Base-by-base conservation (phyloP, 2,888 invertebrate genomes). In the Acleris sparsana region DNA sequence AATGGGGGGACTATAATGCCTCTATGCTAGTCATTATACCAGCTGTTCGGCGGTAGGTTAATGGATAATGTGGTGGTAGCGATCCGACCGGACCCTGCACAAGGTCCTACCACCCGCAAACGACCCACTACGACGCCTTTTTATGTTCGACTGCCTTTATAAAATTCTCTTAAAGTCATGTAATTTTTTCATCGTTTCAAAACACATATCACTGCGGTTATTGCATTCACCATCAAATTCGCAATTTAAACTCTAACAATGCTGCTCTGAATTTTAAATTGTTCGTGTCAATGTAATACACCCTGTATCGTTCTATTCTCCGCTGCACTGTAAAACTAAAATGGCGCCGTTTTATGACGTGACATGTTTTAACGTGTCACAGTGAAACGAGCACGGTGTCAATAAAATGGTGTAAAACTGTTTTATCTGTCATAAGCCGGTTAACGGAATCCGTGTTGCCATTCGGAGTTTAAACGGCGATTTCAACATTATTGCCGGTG, bases 351-450 rank as follows among this genome's bases (percentile, higher is more conserved):
- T 70, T 64, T 69, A 69, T 71, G 69, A 67, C 63, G 58, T 69
- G 64, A 65, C 63, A 44, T 61, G 62, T 61, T 71, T 70, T 69
- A 71, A 69, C 68, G 67, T 56, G 64, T 64, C 69, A 72, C 72
- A 71, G 66, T 56, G 43, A 51, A 62, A 29, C 53, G 63, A 53
- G 43, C 53, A 53, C 25, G 59, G 69, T 76, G 74, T 70, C 72
- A 70, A 73, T 76, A 73, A 75, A 76, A 73, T 59, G 71, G 69
- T 70, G 70, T 70, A 71, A 75, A 72, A 71, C 72, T 66, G 69
- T 72, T 74, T 73, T 68, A 73, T 70, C 67, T 69, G 69, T 70
- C 68, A 70, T 76, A 69, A 75, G 73, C 72, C 53, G 65, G 72
- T 71, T 74, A 73, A 75, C 75, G 70, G 72, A 62, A 48, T 62